Evolutionary conservation across 2,888 invertebrate species (phyloP).

Genomic region (Phymatocera aterrima): DNA sequence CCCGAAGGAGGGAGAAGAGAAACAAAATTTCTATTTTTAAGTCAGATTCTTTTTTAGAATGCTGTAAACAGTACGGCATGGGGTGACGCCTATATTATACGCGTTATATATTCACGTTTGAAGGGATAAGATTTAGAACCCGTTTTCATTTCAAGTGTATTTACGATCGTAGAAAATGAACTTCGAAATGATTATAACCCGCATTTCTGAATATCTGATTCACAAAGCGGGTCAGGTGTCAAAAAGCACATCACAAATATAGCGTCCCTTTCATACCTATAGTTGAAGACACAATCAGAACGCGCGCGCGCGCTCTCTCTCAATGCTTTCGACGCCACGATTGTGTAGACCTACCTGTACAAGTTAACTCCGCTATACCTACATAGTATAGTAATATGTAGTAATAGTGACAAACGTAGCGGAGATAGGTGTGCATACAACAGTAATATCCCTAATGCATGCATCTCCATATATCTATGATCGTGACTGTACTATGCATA

Average conservation of each 20-base stretch:
- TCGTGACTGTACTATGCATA: slow-evolving; percentile 12
- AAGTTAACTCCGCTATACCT: not conserved
- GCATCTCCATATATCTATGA: not conserved
- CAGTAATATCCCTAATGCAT: not conserved
- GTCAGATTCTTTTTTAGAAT: not conserved
- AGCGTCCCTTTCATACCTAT: not conserved
- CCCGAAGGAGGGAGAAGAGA: not conserved
- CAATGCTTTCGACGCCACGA: not conserved
- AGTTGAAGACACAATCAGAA: not conserved
- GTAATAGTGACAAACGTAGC: too few species aligned
- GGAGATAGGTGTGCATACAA: too few species aligned
- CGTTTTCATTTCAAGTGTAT: not conserved
- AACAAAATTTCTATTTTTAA: not conserved
- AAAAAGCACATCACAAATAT: not conserved
- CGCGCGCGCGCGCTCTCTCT: slow-evolving; percentile 13
- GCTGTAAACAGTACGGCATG: slow-evolving; percentile 31
- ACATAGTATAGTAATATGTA: not conserved
- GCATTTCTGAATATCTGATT: not conserved
- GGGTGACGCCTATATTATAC: slow-evolving; percentile 35
- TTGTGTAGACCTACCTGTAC: not conserved
- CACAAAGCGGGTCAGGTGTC: not conserved
- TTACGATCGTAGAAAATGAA: too few species aligned
- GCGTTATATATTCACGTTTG: not conserved
- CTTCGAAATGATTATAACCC: not conserved
- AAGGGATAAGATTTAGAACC: not conserved